Base-by-base conservation (phyloP, 2,113 vertebrate species). In the Heloderma charlesbogerti region DNA sequence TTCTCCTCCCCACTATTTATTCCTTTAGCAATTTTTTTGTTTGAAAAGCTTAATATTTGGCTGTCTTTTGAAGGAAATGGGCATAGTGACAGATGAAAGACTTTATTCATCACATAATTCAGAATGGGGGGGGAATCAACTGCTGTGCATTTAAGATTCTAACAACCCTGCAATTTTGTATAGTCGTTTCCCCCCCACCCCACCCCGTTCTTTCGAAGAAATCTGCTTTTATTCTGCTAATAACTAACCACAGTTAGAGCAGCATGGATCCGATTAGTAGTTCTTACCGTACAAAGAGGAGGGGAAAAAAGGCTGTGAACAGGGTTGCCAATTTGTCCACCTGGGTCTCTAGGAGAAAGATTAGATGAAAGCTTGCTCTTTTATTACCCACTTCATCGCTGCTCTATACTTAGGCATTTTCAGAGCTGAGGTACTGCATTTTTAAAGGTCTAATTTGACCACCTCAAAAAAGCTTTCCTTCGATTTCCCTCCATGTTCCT, bases 191-290 rank as follows among this genome's bases (percentile, higher is more conserved):
- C 92, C 96, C 95, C 96, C 94, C 37, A 96, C 94, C 95, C 95
- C 95, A 79, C 94, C 94, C 95, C 92, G 91, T 95, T 97, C 97
- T 98, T 98, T 97, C 97, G 96, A 97, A 97, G 97, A 98, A 98
- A 96, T 97, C 96, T 96, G 97, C 97, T 97, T 98, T 98, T 98
- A 98, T 98, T 97, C 97, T 94, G 95, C 93, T 98, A 98, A 98
- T 98, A 97, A 97, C 97, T 97, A 98, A 96, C 96, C 96, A 96
- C 97, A 96, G 96, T 97, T 95, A 96, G 96, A 98, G 97, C 97
- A 98, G 97, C 97, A 97, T 97, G 97, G 97, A 97, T 98, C 97
- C 97, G 97, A 97, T 98, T 97, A 98, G 97, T 97, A 96, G 97
- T 96, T 98, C 97, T 97, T 96, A 94, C 0, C 92, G 95, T 95